phyloP scores from a whole-genome alignment of 2,797 vertebrate species.

The Anguilla anguilla region DNA sequence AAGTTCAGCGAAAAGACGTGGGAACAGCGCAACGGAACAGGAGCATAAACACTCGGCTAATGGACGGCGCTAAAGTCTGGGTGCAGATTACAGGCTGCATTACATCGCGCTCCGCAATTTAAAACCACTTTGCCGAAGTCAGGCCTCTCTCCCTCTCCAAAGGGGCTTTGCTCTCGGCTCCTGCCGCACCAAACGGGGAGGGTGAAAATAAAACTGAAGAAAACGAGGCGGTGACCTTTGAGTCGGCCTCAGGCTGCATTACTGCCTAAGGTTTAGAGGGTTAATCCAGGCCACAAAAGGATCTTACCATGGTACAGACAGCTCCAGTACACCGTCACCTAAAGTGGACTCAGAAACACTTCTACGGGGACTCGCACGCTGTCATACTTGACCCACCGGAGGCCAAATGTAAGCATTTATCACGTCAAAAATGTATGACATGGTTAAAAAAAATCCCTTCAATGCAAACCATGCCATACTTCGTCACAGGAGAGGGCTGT shows the following conservation, averaged over 20 bases:
- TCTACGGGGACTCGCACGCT: background rate
- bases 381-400: background rate
- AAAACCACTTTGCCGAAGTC: slow-evolving; percentile 20
- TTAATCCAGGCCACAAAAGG: slow-evolving; percentile 32
- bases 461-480: background rate
- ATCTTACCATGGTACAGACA: slow-evolving; percentile 14
- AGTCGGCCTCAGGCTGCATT: slow-evolving; percentile 14
- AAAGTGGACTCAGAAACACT: background rate
- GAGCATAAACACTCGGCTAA: background rate
- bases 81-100: slow-evolving; percentile 2
- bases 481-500: background rate
- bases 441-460: background rate
- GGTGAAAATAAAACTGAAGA: background rate
- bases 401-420: background rate
- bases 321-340: slow-evolving; percentile 5
- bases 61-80: background rate
- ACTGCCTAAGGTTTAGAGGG: slow-evolving; percentile 28
- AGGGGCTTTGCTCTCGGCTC: slow-evolving; percentile 4
- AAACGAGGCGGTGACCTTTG: slow-evolving; percentile 21
- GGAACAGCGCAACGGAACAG: background rate
- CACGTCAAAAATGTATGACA: background rate
- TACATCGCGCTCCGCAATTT: background rate
- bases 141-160: slow-evolving; percentile 2
- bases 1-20: background rate
- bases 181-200: background rate